Conservation (phyloP, 2,113 vertebrate genomes). For the Corydoras maculifer region DNA sequence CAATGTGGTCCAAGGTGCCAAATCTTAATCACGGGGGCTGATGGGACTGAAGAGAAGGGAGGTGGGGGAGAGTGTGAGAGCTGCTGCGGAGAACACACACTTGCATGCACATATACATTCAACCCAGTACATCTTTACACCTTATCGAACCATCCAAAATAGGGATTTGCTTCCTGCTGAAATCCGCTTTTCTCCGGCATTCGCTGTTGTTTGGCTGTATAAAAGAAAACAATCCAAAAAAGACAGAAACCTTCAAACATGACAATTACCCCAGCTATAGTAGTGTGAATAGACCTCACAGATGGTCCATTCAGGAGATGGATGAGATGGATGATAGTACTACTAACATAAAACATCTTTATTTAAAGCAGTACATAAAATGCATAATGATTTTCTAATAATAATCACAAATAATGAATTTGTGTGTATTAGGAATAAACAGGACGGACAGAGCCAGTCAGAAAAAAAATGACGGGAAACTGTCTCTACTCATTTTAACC, state of each 20-base stretch:
- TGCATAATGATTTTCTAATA: no score
- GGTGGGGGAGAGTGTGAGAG: conserved; percentile 48
- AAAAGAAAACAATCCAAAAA: conserved; percentile 34
- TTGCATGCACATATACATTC: conserved; percentile 33
- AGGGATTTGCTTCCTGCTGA: conserved; percentile 27
- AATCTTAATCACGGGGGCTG: conserved; percentile 59
- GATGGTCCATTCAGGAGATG: conserved; percentile 41
- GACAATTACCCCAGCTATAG: conserved; percentile 29
- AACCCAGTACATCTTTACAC: conserved; percentile 39
- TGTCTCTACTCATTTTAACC: conserved; percentile 28
- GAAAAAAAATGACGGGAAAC: no score
- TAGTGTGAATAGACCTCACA: conserved; percentile 42
- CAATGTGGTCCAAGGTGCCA: conserved; percentile 67
- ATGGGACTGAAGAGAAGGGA: conserved; percentile 51
- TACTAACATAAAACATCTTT: no score
- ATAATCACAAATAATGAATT: no score
- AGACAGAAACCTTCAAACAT: conserved; percentile 29
- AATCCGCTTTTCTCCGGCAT: conserved; percentile 29
- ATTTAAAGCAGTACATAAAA: no score
- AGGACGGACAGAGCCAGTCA: no score
- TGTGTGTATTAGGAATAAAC: no score
- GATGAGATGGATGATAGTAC: not conserved
- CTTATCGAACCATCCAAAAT: conserved; percentile 36
- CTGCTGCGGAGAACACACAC: conserved; percentile 48
- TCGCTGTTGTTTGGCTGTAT: conserved; percentile 27